Percentiles rank a stretch among this genome's conserved stretches.
Conservation (phyloP, 2,797 vertebrate genomes). For the Ctenopoma kingsleyae region DNA sequence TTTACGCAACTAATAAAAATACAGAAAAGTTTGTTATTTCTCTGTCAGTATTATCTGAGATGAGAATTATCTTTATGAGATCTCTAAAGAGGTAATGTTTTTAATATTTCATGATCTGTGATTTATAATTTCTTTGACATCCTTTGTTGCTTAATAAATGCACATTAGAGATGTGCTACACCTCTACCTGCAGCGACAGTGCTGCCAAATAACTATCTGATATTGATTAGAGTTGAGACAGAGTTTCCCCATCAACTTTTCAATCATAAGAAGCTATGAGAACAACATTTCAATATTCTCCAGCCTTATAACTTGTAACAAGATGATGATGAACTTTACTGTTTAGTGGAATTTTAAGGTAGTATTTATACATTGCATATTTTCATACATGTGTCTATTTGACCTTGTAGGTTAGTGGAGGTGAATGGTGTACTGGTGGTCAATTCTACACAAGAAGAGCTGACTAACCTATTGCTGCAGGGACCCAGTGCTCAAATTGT, state of each 20-base stretch:
- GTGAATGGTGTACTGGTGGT: conserved; percentile 80
- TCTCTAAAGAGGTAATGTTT: conserved; percentile 25
- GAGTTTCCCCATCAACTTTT: conserved; percentile 2
- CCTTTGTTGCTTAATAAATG: conserved; percentile 14
- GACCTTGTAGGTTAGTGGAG: conserved; percentile 75
- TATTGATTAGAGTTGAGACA: conserved; percentile 5
- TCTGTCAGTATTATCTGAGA: conserved; percentile 24
- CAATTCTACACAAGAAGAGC: conserved; percentile 72
- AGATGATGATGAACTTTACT: neutral
- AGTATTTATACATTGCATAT: neutral
- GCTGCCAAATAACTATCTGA: conserved; percentile 1
- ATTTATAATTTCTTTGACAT: conserved; percentile 36
- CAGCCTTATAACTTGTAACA: neutral
- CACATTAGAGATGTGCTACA: neutral
- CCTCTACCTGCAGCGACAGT: conserved; percentile 4
- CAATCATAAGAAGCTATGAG: neutral
- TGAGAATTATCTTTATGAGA: conserved; percentile 26
- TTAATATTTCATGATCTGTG: conserved; percentile 39
- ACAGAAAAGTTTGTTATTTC: conserved; percentile 39
- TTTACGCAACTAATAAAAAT: conserved; percentile 53
- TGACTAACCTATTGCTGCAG: conserved; percentile 70
- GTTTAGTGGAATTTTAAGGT: neutral
- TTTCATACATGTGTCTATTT: neutral
- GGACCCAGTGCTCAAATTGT: conserved; percentile 72
- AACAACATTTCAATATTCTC: neutral